phyloP scores from a whole-genome alignment of 2,797 vertebrate species.

The Leucoraja ocellata region DNA sequence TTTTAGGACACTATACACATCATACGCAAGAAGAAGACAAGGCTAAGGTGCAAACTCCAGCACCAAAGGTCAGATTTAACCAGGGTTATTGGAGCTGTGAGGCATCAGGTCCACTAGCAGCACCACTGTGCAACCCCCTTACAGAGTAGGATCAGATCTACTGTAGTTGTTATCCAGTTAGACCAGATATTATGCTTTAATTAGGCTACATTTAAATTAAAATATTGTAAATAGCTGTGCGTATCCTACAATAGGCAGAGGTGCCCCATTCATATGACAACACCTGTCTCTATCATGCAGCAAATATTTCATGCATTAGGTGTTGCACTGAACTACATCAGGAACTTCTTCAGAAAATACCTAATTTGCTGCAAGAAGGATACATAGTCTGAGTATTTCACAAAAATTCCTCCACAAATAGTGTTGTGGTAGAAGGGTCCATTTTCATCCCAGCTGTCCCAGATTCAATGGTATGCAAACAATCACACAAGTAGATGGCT shows the following conservation, averaged over 20 bases:
- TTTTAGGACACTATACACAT: too few species aligned
- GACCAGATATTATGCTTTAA: not conserved
- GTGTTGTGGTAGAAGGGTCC: not conserved
- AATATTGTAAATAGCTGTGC: not conserved
- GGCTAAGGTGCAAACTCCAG: too few species aligned
- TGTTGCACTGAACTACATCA: not conserved
- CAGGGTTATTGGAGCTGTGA: too few species aligned
- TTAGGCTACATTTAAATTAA: not conserved
- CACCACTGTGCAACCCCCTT: too few species aligned
- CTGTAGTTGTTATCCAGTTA: not conserved
- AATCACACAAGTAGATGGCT: slow-evolving; percentile 18
- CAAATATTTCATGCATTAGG: not conserved
- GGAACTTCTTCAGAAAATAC: not conserved
- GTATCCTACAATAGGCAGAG: not conserved
- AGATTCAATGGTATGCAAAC: not conserved
- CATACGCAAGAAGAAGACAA: too few species aligned
- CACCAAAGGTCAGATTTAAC: too few species aligned
- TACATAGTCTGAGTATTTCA: not conserved
- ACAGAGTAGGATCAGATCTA: not conserved
- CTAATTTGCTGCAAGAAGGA: not conserved
- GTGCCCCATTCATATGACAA: not conserved
- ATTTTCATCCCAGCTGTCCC: not conserved
- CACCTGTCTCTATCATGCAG: not conserved
- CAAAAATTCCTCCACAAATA: not conserved
- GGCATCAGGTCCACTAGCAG: too few species aligned